Conservation (phyloP, 2,888 invertebrate genomes). For the Diarsia mendica region DNA sequence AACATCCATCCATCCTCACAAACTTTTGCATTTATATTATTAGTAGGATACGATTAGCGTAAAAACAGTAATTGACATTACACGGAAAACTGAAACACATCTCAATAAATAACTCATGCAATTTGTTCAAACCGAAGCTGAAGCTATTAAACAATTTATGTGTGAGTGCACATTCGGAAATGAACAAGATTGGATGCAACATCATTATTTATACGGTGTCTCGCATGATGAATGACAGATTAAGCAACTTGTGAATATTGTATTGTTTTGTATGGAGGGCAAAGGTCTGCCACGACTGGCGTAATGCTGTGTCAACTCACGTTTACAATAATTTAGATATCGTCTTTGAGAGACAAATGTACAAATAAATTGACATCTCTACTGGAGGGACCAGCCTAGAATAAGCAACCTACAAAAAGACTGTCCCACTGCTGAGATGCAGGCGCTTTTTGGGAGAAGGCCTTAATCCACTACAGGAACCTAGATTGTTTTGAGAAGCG, state of each 20-base stretch:
- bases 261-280: slow-evolving; percentile 30
- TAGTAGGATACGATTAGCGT: too few relatives aligned
- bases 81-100: slow-evolving; percentile 15
- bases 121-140: slow-evolving; percentile 47
- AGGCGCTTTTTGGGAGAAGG: too few relatives aligned
- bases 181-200: slow-evolving; percentile 58
- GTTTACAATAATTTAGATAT: neutral
- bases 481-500: too few relatives aligned
- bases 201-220: slow-evolving; percentile 52
- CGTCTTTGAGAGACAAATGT: neutral
- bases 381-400: neutral
- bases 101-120: slow-evolving; percentile 43
- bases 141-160: slow-evolving; percentile 52
- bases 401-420: neutral
- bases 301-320: slow-evolving; percentile 22
- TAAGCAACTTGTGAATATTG: slow-evolving; percentile 54
- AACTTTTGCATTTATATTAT: too few relatives aligned
- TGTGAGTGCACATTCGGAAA: slow-evolving; percentile 47
- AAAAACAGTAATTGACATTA: neutral
- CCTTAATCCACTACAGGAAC: too few relatives aligned
- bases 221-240: slow-evolving; percentile 50
- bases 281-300: slow-evolving; percentile 30
- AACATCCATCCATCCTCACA: too few relatives aligned
- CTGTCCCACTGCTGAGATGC: neutral
- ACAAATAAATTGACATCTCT: slow-evolving; percentile 11